These are phyloP conservation scores for Drosophila subpulchrella DNA, from an alignment of 1,140 invertebrate genomes.

Conservation along the genomic window DNA sequence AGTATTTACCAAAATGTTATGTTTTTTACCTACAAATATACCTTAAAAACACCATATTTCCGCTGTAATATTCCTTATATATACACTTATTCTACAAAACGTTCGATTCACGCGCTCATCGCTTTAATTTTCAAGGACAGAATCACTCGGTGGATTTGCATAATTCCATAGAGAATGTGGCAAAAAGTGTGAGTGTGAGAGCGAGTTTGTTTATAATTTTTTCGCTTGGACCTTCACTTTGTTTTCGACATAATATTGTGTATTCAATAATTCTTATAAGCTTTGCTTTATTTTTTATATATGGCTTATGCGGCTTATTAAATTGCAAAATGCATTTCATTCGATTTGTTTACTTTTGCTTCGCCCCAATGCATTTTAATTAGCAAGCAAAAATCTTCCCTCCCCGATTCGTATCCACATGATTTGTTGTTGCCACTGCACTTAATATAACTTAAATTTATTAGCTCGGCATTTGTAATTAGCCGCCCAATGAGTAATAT, in stretches of 20 bases:
- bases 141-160: slow-evolving; percentile 35
- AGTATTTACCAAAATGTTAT: too few relatives aligned
- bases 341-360: slow-evolving; percentile 24
- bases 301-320: slow-evolving; percentile 8
- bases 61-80: neutral
- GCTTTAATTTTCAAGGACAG: slow-evolving; percentile 44
- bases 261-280: slow-evolving; percentile 2
- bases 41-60: too few relatives aligned
- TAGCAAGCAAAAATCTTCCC: slow-evolving; percentile 35
- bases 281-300: slow-evolving; percentile 23
- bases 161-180: slow-evolving; percentile 30
- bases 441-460: slow-evolving; percentile 60
- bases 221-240: slow-evolving; percentile 17
- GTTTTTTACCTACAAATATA: too few relatives aligned
- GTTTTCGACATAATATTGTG: slow-evolving; percentile 5
- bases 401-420: too few relatives aligned
- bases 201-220: slow-evolving; percentile 1
- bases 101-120: slow-evolving; percentile 12
- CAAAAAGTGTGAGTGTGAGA: slow-evolving; percentile 2
- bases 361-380: slow-evolving; percentile 63
- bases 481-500: slow-evolving; percentile 40
- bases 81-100: neutral
- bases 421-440: slow-evolving; percentile 41
- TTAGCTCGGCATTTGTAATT: slow-evolving; percentile 38
- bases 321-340: slow-evolving; percentile 39